Base-by-base conservation (phyloP, 30 jellyfish, hydroid and myxozoan species). In the Cassiopea xamachana region DNA sequence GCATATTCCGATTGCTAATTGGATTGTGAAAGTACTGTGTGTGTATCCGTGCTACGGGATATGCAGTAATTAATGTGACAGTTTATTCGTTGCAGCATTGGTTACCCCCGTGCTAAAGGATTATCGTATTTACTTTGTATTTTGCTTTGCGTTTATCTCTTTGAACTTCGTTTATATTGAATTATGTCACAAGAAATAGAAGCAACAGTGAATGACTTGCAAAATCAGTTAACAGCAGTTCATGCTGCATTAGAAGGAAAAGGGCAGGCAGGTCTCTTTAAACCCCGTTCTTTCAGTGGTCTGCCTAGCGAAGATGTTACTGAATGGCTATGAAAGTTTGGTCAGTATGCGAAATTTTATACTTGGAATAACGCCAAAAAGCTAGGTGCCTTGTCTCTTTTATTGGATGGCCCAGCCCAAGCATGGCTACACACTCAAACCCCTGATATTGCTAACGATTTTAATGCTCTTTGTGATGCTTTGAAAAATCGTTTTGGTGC, bases 211-310 rank as follows among this genome's bases (percentile, higher is more conserved):
- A 78, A 78, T 44, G 87, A 78, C 48, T 78, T 78, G 87, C 89
- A 81, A 60, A 43, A 44, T 48, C 89, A 81, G 44, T 9, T 67
- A 75, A 69, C 83, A 44, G 91, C 75, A 6, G 83, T 83, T 4
- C 91, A 83, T 3, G 74, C 91, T 8, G 91, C 91, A 16, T 9
- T 83, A 7, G 83, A 83, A 58, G 91, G 91, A 44, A 67, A 18
- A n/a, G 83, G 83, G 58, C 39, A 83, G 59, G 83, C 83, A 43
- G 91, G 83, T 67, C 74, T 83, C 60, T 69, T 83, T 48, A 83
- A 69, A 68, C 83, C 83, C 61, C 74, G 91, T 45, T 18, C 81
- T 6, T 81, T 81, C 62, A 45, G 67, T 49, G 88, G 88, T 79
- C 17, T 79, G 50, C 88, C 75, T 1, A 55, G 15, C 45, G 88